Percentiles rank a stretch among this genome's conserved stretches.
Evolutionary conservation across 2,113 vertebrate species (phyloP).

Genomic region (Clupea harengus): DNA sequence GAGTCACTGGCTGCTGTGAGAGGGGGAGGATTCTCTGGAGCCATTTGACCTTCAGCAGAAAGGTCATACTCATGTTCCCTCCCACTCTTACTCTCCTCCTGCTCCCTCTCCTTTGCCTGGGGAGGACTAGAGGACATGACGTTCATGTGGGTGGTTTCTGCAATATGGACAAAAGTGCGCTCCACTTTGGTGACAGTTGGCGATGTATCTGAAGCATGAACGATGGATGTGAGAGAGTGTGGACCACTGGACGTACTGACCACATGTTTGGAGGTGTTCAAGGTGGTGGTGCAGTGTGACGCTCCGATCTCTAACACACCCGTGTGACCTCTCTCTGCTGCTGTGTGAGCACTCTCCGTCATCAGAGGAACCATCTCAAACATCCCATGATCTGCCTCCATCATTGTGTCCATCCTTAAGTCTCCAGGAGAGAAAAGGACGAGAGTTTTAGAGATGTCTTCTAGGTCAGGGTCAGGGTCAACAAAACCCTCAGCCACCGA

Average conservation of each 20-base stretch:
- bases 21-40: not conserved
- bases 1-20: not conserved
- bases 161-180: slow-evolving; percentile 92
- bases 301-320: not conserved
- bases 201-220: slow-evolving; percentile 80
- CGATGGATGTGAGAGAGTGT: slow-evolving; percentile 75
- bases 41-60: not conserved
- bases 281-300: not conserved
- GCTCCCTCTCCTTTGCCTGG: slow-evolving; percentile 69
- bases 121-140: slow-evolving; percentile 88
- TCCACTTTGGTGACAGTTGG: slow-evolving; percentile 96
- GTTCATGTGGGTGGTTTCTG: slow-evolving; percentile 91
- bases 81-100: not conserved
- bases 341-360: slow-evolving; percentile 66
- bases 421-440: slow-evolving; percentile 97
- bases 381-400: slow-evolving; percentile 81
- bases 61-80: not conserved
- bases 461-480: slow-evolving; percentile 85
- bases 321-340: not conserved
- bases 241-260: slow-evolving; percentile 62
- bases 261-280: slow-evolving; percentile 20
- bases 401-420: slow-evolving; percentile 79
- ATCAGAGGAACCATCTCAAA: slow-evolving; percentile 71
- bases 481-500: slow-evolving; percentile 84
- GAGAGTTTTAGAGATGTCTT: slow-evolving; percentile 93